Conservation (phyloP, 2,113 vertebrate species). For the Ptyas mucosa region DNA sequence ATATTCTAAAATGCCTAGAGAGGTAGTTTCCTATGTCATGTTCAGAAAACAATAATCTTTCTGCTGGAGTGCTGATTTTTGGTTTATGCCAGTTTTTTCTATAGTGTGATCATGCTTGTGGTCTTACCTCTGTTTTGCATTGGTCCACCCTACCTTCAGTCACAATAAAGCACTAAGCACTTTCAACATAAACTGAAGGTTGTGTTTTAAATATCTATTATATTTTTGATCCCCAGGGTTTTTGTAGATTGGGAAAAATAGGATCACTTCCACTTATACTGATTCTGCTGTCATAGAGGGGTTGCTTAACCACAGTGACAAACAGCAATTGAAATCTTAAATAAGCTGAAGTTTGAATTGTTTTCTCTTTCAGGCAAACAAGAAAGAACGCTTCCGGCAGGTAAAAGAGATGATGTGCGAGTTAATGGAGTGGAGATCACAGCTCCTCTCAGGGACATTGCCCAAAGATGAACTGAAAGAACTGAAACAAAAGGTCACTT, state of each 20-base stretch:
- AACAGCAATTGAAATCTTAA: not conserved
- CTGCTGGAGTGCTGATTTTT: not conserved
- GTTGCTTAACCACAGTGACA: not conserved
- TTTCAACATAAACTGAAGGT: not conserved
- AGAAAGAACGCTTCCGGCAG: slow-evolving; percentile 77
- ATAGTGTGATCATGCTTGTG: not conserved
- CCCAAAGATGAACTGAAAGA: slow-evolving; percentile 96
- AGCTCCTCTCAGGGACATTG: slow-evolving; percentile 93
- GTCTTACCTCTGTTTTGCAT: not conserved
- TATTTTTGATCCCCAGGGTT: not conserved
- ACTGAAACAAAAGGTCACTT: slow-evolving; percentile 97
- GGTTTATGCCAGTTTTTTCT: not conserved
- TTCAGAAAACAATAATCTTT: not conserved
- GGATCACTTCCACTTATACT: not conserved
- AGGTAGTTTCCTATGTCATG: not conserved
- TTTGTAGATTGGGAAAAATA: not conserved
- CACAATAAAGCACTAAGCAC: not conserved
- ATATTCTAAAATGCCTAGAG: not conserved
- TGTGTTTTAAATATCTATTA: not conserved
- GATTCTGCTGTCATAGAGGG: not conserved
- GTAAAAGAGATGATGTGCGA: slow-evolving; percentile 92
- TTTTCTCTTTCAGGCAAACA: slow-evolving; percentile 73
- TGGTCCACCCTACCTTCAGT: not conserved
- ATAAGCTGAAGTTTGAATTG: not conserved
- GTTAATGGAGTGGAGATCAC: slow-evolving; percentile 95